Conservation (phyloP, 2,113 vertebrate genomes). For the Lipotes vexillifer region DNA sequence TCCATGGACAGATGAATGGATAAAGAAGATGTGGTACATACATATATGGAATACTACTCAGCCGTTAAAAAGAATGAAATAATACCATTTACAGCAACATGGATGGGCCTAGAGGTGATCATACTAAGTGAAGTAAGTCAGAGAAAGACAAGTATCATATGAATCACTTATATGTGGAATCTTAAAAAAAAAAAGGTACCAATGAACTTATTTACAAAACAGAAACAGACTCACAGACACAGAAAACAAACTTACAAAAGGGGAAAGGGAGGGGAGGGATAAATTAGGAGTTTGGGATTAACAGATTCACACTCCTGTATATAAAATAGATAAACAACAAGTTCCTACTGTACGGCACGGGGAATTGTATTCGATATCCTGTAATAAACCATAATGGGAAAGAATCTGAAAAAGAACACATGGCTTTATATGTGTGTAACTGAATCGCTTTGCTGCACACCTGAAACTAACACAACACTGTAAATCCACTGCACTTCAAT, state of each 20-base stretch:
- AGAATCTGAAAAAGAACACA: rapidly evolving
- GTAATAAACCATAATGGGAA: not conserved
- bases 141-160: not conserved
- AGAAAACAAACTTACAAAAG: not conserved
- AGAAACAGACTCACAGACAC: not conserved
- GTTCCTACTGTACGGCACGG: not conserved
- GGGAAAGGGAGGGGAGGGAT: not conserved
- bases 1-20: not conserved
- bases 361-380: not conserved
- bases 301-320: not conserved
- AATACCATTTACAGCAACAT: not conserved
- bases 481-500: too few relatives aligned
- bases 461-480: too few relatives aligned
- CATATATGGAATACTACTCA: not conserved
- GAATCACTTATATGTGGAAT: not conserved
- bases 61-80: not conserved
- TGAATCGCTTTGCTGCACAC: too few relatives aligned
- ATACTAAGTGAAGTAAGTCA: not conserved
- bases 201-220: not conserved
- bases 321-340: not conserved
- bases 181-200: not conserved
- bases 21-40: not conserved
- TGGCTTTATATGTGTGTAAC: too few relatives aligned
- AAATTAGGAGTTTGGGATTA: not conserved
- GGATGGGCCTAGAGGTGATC: not conserved